phyloP scores from a whole-genome alignment of 2,888 invertebrate genomes.

The Luffia ferchaultella region DNA sequence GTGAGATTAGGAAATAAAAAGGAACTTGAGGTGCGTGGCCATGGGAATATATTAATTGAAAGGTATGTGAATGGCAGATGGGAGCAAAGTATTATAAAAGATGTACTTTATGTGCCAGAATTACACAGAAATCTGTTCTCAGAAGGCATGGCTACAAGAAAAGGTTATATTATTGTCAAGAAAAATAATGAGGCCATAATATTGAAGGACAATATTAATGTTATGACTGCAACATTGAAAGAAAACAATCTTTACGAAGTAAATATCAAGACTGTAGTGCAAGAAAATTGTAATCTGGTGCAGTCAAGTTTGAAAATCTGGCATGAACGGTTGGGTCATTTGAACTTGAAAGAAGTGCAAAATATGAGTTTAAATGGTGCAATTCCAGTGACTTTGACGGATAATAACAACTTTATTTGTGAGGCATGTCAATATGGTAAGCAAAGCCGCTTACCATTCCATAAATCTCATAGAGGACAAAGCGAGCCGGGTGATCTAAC shows the following conservation, averaged over 20 bases:
- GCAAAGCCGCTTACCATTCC: too few relatives aligned
- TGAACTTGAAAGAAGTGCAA: not conserved
- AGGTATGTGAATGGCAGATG: slow-evolving; percentile 1
- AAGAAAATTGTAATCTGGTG: not conserved
- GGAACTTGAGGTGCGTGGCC: slow-evolving; percentile 2
- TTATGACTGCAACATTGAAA: not conserved
- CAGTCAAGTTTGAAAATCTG: not conserved
- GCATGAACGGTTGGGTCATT: not conserved
- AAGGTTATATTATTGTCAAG: slow-evolving; percentile 5
- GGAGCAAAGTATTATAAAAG: slow-evolving; percentile 2
- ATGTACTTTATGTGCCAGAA: slow-evolving; percentile 4
- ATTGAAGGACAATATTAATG: slow-evolving; percentile 1
- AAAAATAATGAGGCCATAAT: slow-evolving; percentile 1
- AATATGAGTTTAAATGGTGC: not conserved
- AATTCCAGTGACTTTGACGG: not conserved
- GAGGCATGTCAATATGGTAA: not conserved
- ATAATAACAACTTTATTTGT: not conserved
- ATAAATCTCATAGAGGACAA: too few relatives aligned
- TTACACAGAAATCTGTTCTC: slow-evolving; percentile 5
- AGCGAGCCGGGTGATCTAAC: not conserved
- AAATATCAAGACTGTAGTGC: not conserved
- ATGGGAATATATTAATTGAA: slow-evolving; percentile 4
- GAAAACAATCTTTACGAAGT: not conserved
- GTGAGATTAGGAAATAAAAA: slow-evolving; percentile 2
- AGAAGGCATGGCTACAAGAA: slow-evolving; percentile 1